These are phyloP conservation scores for Crocidura indochinensis DNA, from an alignment of 2,797 vertebrate genomes.

Conservation along the genomic window DNA sequence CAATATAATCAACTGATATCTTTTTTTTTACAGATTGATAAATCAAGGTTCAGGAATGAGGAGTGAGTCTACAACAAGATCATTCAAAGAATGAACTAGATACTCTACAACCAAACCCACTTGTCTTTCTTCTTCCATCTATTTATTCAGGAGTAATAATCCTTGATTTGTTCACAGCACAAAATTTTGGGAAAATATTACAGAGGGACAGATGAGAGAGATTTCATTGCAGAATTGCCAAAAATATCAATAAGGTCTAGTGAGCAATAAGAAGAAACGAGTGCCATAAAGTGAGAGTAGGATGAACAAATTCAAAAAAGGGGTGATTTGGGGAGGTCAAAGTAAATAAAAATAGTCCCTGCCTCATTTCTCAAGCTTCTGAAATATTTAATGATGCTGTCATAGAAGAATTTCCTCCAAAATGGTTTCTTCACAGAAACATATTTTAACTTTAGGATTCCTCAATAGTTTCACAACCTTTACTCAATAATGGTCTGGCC, in stretches of 20 bases:
- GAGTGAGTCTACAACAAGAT: no score
- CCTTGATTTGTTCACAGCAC: neutral
- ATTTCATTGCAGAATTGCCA: neutral
- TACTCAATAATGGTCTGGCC: neutral
- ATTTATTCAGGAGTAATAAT: neutral
- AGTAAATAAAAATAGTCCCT: neutral
- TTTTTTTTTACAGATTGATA: conserved; percentile 15
- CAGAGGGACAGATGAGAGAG: neutral
- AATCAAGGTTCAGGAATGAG: neutral
- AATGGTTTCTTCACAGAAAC: neutral
- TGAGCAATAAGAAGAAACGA: neutral
- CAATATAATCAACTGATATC: neutral
- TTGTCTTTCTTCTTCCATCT: neutral
- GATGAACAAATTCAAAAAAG: neutral
- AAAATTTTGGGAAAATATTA: neutral
- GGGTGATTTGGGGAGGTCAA: neutral
- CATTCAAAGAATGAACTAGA: neutral
- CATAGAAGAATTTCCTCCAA: neutral
- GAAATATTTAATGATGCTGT: neutral
- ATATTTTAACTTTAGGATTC: neutral
- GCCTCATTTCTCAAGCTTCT: neutral
- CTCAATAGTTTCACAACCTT: neutral
- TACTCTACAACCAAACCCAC: neutral
- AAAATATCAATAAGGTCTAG: neutral
- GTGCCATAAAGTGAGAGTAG: neutral